These are phyloP conservation scores for Sapayoa aenigma DNA, from an alignment of 2,113 vertebrate species.

Conservation along the genomic window DNA sequence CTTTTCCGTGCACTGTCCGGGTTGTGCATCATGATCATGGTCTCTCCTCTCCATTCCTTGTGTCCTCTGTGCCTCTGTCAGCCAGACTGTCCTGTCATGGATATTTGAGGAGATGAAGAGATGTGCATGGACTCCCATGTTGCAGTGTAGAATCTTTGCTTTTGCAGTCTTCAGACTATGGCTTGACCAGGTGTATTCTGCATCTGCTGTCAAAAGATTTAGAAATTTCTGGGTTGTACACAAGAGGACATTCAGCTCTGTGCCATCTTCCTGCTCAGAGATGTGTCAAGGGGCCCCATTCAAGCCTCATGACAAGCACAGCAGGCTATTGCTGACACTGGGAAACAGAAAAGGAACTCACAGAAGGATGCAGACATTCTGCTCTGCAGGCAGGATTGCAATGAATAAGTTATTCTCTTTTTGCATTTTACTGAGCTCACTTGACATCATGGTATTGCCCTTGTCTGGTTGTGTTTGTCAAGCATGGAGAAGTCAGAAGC, in stretches of 20 bases:
- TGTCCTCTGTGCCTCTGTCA: background rate
- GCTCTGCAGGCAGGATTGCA: background rate
- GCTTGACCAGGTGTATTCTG: background rate
- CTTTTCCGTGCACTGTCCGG: background rate
- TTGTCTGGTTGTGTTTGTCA: background rate
- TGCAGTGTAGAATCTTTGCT: background rate
- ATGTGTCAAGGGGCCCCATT: background rate
- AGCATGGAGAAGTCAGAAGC: background rate
- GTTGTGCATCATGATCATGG: background rate
- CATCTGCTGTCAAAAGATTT: background rate
- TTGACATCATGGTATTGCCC: background rate
- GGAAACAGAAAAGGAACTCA: background rate
- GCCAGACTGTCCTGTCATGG: background rate
- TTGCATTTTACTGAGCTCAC: background rate
- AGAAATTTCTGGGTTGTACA: background rate
- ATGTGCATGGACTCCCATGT: background rate
- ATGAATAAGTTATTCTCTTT: background rate
- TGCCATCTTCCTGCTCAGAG: background rate
- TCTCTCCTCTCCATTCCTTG: rapidly evolving
- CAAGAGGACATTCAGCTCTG: background rate
- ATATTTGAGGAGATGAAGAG: background rate
- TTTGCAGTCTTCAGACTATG: background rate
- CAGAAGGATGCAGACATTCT: background rate
- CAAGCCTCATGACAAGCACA: background rate
- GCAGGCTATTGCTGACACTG: background rate